Conservation (phyloP, 2,113 vertebrate species). For the Megaptera novaeangliae region DNA sequence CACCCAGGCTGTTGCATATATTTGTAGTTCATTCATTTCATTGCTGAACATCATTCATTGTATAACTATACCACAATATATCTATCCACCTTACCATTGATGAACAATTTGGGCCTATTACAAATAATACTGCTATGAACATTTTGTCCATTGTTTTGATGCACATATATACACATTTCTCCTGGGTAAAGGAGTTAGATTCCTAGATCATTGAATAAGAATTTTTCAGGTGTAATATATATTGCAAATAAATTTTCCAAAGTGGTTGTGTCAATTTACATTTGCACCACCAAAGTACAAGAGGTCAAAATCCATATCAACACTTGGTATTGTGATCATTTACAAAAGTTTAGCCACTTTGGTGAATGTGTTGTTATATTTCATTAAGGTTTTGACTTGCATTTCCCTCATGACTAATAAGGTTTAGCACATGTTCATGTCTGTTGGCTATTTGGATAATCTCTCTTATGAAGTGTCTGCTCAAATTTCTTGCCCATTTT, state of each 20-base stretch:
- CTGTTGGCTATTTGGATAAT: background rate
- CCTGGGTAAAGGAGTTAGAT: background rate
- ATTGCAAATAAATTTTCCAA: background rate
- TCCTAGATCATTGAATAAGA: background rate
- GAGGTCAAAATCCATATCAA: background rate
- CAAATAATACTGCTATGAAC: background rate
- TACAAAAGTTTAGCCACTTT: background rate
- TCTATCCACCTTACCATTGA: background rate
- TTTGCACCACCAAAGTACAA: background rate
- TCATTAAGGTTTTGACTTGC: background rate
- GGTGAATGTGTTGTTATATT: background rate
- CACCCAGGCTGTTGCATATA: background rate
- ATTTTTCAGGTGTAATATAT: background rate
- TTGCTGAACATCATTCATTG: background rate
- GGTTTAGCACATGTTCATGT: background rate
- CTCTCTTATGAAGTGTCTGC: background rate
- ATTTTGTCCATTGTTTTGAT: background rate
- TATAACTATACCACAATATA: background rate
- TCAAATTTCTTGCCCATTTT: conserved; percentile 5
- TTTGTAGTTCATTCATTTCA: background rate
- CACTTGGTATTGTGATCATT: background rate
- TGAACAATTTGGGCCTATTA: background rate
- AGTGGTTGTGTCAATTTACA: background rate
- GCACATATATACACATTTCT: background rate
- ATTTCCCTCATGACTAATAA: background rate